Percentiles rank a stretch among this genome's conserved stretches.
phyloP scores from a whole-genome alignment of 1,140 invertebrate genomes.

The Rhagoletis zephyria region DNA sequence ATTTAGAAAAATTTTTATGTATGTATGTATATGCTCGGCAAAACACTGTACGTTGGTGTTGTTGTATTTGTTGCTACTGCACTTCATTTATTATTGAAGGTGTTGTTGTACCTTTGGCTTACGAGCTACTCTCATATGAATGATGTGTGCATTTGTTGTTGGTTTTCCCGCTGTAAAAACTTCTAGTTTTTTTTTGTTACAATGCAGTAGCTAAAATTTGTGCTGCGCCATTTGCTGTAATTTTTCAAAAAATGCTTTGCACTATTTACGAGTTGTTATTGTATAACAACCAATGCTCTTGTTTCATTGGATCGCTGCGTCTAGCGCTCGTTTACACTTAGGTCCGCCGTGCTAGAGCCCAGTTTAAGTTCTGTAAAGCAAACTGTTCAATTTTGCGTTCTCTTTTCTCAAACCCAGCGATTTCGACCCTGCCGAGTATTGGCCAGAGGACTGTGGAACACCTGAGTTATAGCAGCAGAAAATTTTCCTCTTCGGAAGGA shows the following conservation, averaged over 20 bases:
- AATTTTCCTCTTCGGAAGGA: too few relatives aligned
- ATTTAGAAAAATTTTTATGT: conserved; percentile 4
- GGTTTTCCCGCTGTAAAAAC: not conserved
- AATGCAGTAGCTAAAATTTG: not conserved
- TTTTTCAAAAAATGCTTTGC: not conserved
- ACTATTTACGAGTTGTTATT: too few relatives aligned
- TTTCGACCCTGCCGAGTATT: too few relatives aligned
- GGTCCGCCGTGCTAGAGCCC: too few relatives aligned
- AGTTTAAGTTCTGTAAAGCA: too few relatives aligned
- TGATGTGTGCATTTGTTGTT: not conserved
- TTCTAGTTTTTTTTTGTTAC: not conserved
- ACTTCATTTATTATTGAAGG: conserved; percentile 12
- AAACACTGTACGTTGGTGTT: not conserved
- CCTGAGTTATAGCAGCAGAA: too few relatives aligned
- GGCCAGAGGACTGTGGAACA: too few relatives aligned
- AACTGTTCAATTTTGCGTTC: too few relatives aligned
- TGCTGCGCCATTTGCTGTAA: conserved; percentile 1
- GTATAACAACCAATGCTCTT: not conserved
- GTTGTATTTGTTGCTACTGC: not conserved
- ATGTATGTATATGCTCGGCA: not conserved
- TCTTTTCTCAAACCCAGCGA: too few relatives aligned
- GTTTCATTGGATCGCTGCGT: not conserved
- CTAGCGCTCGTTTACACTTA: too few relatives aligned
- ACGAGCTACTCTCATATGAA: not conserved
- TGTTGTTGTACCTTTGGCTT: not conserved